Base-by-base conservation (phyloP, 2,888 invertebrate genomes). In the Cantharis rufa region DNA sequence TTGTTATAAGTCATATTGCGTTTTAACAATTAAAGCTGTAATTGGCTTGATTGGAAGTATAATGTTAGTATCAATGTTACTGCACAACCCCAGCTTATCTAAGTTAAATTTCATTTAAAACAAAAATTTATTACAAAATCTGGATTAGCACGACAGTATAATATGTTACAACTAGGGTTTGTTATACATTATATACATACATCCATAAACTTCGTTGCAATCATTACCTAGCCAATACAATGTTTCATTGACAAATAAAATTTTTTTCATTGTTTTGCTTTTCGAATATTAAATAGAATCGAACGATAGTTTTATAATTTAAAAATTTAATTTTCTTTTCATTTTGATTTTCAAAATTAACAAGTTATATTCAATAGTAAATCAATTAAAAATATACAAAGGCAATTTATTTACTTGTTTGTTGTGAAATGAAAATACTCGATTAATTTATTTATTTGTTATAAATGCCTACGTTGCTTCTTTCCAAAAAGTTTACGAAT, bases 401-500 rank as follows among this genome's bases (percentile, higher is more conserved):
- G 7, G 48, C n/a, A n/a, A 48, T 48, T 48, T n/a, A n/a, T 13
- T 32, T n/a, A 5, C n/a, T 48, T n/a, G n/a, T 7, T n/a, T 0
- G n/a, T 32, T 32, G 5, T 5, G 0, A n/a, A 48, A n/a, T 7
- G n/a, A 48, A 48, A 48, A 48, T 13, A 48, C 1, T 48, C n/a
- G n/a, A 48, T n/a, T 70, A 13, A 15, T 70, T 32, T 16, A 16
- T 72, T 16, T 21, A 48, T 68, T 68, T 74, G 28, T n/a, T 74
- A 74, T 63, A 69, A 69, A 70, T 70, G 70, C 62, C 61, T 70
- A 62, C 27, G 66, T 61, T 76, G 73, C 72, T 70, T 76, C 63
- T 71, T 27, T 24, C 24, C 69, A 77, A 74, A 77, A 77, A 77
- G 71, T 74, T 74, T 73, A 18, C 18, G 71, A 74, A 74, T 77